These are phyloP conservation scores for Regulus satrapa DNA, from an alignment of 2,113 vertebrate genomes.

Conservation along the genomic window DNA sequence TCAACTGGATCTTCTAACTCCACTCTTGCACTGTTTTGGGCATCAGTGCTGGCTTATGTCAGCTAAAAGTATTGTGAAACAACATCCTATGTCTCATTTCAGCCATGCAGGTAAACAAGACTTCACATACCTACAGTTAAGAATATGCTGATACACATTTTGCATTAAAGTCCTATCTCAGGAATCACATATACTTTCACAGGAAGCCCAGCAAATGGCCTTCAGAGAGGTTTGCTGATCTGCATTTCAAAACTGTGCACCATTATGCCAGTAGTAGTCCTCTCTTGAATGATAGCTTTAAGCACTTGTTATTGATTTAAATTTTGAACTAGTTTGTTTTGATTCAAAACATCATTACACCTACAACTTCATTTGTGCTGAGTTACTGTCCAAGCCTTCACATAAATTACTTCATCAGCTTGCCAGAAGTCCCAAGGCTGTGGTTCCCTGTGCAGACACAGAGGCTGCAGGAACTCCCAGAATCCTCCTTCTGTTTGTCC, in stretches of 20 bases:
- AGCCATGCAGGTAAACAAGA: slow-evolving; percentile 24
- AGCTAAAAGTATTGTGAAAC: slow-evolving; percentile 28
- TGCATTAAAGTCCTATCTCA: slow-evolving; percentile 11
- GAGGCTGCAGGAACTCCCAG: neutral
- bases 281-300: slow-evolving; percentile 2
- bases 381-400: slow-evolving; percentile 21
- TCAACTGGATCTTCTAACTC: slow-evolving; percentile 23
- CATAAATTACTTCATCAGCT: neutral
- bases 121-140: neutral
- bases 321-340: slow-evolving; percentile 52
- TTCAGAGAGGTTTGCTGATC: slow-evolving; percentile 17
- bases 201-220: slow-evolving; percentile 12
- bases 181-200: neutral
- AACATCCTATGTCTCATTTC: neutral
- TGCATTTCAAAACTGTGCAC: slow-evolving; percentile 22
- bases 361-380: slow-evolving; percentile 38
- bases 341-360: slow-evolving; percentile 54
- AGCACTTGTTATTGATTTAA: slow-evolving; percentile 36
- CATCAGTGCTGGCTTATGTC: slow-evolving; percentile 2
- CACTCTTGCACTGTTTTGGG: neutral
- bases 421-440: neutral
- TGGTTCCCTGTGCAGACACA: neutral
- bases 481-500: neutral
- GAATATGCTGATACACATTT: slow-evolving; percentile 24
- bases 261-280: neutral